Evolutionary conservation across 2,888 invertebrate genomes (phyloP), one percentile per base, ranked within the genome.

Genomic region (Scaptomyza caliginosa): DNA sequence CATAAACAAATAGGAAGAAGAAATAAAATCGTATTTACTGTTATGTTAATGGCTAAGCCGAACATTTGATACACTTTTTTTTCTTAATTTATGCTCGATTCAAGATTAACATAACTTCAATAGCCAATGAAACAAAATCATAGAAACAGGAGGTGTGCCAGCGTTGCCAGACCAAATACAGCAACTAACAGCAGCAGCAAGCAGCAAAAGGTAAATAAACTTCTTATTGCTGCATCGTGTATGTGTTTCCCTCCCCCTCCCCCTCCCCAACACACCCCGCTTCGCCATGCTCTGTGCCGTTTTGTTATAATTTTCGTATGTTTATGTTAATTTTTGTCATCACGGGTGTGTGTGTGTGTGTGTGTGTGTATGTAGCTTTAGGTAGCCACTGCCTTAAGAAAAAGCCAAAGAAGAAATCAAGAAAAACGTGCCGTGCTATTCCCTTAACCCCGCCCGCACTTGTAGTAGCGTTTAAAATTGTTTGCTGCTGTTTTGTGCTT

Each of bases 221-320:
- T 79, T 77, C 76, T 79, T 70, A 73, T 79, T 79, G 56, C 64
- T 54, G 43, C 55, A 38, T 55, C 46, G 49, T 59, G 54, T 39
- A 21, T 36, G 16, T 57, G 23, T 24, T 13, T 40, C 49, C 5
- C 48, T 38, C 42, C 23, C 16, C n/a, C n/a, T n/a, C n/a, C n/a
- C n/a, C n/a, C n/a, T n/a, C n/a, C n/a, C n/a, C n/a, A n/a, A n/a
- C n/a, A n/a, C n/a, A n/a, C n/a, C n/a, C n/a, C n/a, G n/a, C n/a
- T n/a, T n/a, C n/a, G n/a, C n/a, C 17, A 30, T 11, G 3, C 34
- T 10, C 4, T 10, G 5, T 21, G 48, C 36, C 78, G 67, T 67
- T 75, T 75, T 77, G 74, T 76, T 74, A 77, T 80, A 76, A 80
- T 77, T 79, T 80, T 77, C 74, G 77, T 80, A 77, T 77, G 76